These are phyloP conservation scores for Temnothorax ravouxi DNA, from an alignment of 2,888 invertebrate genomes.

Conservation along the genomic window DNA sequence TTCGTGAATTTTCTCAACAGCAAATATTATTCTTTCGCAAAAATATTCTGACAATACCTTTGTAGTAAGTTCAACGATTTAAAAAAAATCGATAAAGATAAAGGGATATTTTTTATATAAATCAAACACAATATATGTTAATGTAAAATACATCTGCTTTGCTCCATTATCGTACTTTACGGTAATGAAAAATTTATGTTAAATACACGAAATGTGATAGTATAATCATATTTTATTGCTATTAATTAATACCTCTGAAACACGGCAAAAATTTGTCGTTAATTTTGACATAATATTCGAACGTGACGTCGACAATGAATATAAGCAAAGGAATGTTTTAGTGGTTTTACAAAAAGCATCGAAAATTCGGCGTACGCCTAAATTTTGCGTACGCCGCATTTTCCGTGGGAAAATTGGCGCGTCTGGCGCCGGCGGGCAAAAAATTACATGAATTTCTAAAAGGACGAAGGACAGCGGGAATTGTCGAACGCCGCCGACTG, in stretches of 20 bases:
- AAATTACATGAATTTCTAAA: slow-evolving; percentile 83
- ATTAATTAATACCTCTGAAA: background rate
- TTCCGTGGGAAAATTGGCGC: slow-evolving; percentile 79
- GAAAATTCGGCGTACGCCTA: slow-evolving; percentile 60
- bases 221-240: background rate
- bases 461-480: slow-evolving; percentile 83
- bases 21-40: background rate
- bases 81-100: background rate
- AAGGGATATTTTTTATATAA: background rate
- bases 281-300: slow-evolving; percentile 14
- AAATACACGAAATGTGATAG: background rate
- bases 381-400: slow-evolving; percentile 69
- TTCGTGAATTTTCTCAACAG: background rate
- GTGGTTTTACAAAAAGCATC: background rate
- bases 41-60: background rate
- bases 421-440: slow-evolving; percentile 75
- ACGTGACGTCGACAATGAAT: background rate
- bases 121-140: background rate
- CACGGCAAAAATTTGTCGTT: background rate
- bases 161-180: background rate
- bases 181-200: background rate
- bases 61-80: background rate
- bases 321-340: background rate
- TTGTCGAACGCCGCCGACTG: slow-evolving; percentile 81
- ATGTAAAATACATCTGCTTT: background rate